Percentiles rank a stretch among this genome's conserved stretches.
phyloP scores from a whole-genome alignment of 2,797 vertebrate species.

The Malacoraja senta region DNA sequence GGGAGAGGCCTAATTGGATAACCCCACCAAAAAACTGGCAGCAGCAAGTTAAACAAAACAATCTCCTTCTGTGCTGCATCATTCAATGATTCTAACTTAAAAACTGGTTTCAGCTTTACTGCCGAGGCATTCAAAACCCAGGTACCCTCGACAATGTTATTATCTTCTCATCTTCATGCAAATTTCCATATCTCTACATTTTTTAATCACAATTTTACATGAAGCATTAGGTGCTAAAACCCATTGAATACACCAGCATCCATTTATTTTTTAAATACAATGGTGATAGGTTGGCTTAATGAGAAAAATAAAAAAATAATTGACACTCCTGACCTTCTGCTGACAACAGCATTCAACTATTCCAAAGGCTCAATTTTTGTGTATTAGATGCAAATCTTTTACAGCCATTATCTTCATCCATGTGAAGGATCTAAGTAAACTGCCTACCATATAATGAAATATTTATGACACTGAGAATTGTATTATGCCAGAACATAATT shows the following conservation, averaged over 20 bases:
- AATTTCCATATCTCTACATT: not conserved
- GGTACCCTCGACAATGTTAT: not conserved
- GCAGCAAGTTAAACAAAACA: not conserved
- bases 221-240: not conserved
- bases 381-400: slow-evolving; percentile 19
- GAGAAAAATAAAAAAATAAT: slow-evolving; percentile 6
- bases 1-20: not conserved
- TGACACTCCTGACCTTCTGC: slow-evolving; percentile 19
- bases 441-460: slow-evolving; percentile 25
- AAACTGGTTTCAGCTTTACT: not conserved
- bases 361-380: not conserved
- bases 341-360: not conserved
- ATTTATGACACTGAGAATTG: slow-evolving; percentile 31
- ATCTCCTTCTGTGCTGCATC: not conserved
- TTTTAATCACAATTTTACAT: not conserved
- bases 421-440: slow-evolving; percentile 16
- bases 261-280: not conserved
- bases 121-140: not conserved
- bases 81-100: not conserved
- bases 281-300: not conserved
- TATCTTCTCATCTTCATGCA: not conserved
- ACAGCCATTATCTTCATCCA: slow-evolving; percentile 14
- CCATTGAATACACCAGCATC: not conserved
- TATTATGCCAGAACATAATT: slow-evolving; percentile 9
- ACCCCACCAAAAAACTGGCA: not conserved